phyloP scores from a whole-genome alignment of 2,797 vertebrate species.

The Heterohyrax brucei region DNA sequence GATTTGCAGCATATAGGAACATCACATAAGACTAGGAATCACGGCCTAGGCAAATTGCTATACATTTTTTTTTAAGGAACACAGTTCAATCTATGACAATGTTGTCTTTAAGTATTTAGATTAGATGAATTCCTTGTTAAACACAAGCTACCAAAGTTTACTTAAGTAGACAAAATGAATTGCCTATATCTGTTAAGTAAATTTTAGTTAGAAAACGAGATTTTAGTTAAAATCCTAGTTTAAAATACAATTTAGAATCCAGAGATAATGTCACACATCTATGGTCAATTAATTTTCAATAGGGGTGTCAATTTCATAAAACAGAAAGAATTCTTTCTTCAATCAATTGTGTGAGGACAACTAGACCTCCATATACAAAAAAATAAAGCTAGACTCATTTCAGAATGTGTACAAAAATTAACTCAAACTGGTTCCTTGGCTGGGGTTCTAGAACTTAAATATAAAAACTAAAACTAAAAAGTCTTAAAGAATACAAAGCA shows the following conservation, averaged over 20 bases:
- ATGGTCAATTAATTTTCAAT: too few relatives aligned
- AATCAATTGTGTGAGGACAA: neutral
- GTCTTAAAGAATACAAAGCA: neutral
- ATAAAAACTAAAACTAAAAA: neutral
- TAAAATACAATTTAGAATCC: too few relatives aligned
- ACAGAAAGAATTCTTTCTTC: neutral
- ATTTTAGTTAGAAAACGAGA: neutral
- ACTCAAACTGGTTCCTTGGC: neutral
- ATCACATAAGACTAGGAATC: too few relatives aligned
- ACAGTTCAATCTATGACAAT: too few relatives aligned
- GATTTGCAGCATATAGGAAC: too few relatives aligned
- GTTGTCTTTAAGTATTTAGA: neutral
- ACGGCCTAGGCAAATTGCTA: too few relatives aligned
- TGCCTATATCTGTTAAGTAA: neutral
- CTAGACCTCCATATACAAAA: neutral
- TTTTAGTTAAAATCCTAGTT: neutral
- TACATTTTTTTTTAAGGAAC: too few relatives aligned
- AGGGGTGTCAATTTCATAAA: neutral
- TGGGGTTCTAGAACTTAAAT: neutral
- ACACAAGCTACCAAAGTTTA: neutral
- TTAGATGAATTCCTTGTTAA: neutral
- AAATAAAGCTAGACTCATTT: neutral
- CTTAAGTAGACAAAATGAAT: neutral
- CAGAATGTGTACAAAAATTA: neutral
- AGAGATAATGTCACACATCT: too few relatives aligned